Percentiles rank a stretch among this genome's conserved stretches.
These are phyloP conservation scores for Chionodraco myersi DNA, from an alignment of 2,113 vertebrate genomes.

Conservation along the genomic window DNA sequence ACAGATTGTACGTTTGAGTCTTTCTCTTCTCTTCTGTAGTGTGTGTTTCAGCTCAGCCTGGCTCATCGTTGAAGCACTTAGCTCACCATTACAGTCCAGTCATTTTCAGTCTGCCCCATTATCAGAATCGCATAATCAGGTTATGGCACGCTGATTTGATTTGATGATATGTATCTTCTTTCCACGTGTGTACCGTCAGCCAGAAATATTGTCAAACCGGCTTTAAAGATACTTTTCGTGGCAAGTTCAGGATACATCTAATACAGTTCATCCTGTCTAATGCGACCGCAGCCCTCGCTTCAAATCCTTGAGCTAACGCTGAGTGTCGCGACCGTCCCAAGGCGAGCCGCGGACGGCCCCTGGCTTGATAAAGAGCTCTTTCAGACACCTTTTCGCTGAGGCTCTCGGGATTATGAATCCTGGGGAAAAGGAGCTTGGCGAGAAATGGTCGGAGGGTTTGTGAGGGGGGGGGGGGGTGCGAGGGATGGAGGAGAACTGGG, in stretches of 20 bases:
- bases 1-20: no score
- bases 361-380: constrained; percentile 79
- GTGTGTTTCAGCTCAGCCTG: background rate
- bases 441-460: constrained; percentile 54
- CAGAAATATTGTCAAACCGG: background rate
- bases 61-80: constrained; percentile 36
- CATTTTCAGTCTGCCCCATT: constrained; percentile 21
- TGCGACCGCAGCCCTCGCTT: background rate
- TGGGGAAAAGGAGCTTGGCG: constrained; percentile 78
- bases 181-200: background rate
- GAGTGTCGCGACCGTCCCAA: constrained; percentile 49
- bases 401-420: constrained; percentile 77
- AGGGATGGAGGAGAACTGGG: constrained; percentile 41
- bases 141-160: constrained; percentile 53
- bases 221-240: no score
- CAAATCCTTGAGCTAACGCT: constrained; percentile 22
- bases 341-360: constrained; percentile 61
- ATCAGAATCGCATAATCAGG: constrained; percentile 49
- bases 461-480: constrained; percentile 4
- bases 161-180: constrained; percentile 23
- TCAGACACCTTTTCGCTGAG: constrained; percentile 63
- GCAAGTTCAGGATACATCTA: no score
- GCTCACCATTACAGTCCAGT: constrained; percentile 31
- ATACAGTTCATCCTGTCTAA: no score
- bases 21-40: no score